Evolutionary conservation across 2,113 vertebrate species (phyloP).

Genomic region (Lasiurus cinereus): DNA sequence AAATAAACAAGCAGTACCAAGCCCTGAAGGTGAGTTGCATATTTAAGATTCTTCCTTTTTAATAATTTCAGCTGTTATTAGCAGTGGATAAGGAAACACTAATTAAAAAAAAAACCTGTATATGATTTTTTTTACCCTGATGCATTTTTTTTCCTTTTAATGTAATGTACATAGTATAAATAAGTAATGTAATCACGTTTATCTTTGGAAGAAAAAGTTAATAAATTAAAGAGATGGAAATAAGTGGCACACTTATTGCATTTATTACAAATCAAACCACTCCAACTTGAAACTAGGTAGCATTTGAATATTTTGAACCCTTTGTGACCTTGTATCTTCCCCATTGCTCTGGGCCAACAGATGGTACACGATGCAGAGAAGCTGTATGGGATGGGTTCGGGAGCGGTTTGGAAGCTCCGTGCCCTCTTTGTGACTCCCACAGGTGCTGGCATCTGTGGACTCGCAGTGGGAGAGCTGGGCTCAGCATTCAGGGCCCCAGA

Average conservation of each 20-base stretch:
- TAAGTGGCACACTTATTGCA: conserved; percentile 74
- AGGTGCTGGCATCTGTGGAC: not conserved
- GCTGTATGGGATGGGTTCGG: not conserved
- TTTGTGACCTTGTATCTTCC: not conserved
- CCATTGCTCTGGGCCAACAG: not conserved
- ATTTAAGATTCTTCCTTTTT: conserved; percentile 74
- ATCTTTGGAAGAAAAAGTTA: conserved; percentile 82
- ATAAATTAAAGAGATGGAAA: conserved; percentile 75
- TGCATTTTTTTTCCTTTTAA: conserved; percentile 74
- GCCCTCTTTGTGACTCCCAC: not conserved
- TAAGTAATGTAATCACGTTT: conserved; percentile 84
- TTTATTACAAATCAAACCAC: conserved; percentile 77
- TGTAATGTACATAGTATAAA: conserved; percentile 84
- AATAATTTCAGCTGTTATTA: conserved; percentile 77
- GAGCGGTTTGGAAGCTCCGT: accelerated
- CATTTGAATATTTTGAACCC: conserved; percentile 31
- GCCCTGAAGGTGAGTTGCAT: conserved; percentile 65
- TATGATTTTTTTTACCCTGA: conserved; percentile 62
- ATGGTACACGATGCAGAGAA: not conserved
- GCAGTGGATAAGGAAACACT: conserved; percentile 63
- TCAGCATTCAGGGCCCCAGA: not conserved
- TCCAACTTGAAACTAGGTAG: not conserved
- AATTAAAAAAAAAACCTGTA: conserved; percentile 66
- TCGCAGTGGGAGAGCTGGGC: not conserved
- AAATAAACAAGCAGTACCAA: conserved; percentile 61